phyloP scores from a whole-genome alignment of 1,140 invertebrate species.

The Hycleus cichorii region DNA sequence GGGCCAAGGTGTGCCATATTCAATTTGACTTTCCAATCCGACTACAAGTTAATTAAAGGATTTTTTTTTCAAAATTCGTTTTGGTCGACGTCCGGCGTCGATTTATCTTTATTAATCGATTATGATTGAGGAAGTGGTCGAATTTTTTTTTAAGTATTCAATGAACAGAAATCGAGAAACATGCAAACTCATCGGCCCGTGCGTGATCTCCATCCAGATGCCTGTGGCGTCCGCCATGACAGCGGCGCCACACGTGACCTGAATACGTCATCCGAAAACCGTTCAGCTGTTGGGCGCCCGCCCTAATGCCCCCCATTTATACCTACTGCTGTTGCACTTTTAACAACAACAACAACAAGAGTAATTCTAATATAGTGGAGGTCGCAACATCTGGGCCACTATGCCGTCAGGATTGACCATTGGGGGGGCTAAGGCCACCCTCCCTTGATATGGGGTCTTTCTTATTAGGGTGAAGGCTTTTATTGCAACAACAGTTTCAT shows the following conservation, averaged over 20 bases:
- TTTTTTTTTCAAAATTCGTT: background rate
- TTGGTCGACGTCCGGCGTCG: no score
- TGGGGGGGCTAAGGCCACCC: no score
- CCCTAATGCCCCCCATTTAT: conserved; percentile 8
- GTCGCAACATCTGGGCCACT: no score
- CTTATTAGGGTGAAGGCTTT: background rate
- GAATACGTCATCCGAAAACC: conserved; percentile 16
- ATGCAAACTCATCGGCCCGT: conserved; percentile 19
- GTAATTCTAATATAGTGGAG: no score
- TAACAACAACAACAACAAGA: no score
- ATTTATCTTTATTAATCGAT: no score
- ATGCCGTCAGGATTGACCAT: no score
- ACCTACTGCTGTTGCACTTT: background rate
- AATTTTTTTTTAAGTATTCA: conserved; percentile 6
- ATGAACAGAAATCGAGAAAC: conserved; percentile 11
- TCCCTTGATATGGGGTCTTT: no score
- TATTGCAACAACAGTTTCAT: conserved; percentile 9
- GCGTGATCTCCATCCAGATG: conserved; percentile 14
- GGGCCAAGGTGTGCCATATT: conserved; percentile 23
- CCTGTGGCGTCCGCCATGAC: conserved; percentile 22
- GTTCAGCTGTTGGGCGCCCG: conserved; percentile 8
- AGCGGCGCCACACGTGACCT: conserved; percentile 17
- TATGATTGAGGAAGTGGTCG: no score
- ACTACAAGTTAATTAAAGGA: conserved; percentile 19
- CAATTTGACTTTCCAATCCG: no score